Conservation (phyloP, 2,888 invertebrate species). For the Dyspetes luteomarginatus region DNA sequence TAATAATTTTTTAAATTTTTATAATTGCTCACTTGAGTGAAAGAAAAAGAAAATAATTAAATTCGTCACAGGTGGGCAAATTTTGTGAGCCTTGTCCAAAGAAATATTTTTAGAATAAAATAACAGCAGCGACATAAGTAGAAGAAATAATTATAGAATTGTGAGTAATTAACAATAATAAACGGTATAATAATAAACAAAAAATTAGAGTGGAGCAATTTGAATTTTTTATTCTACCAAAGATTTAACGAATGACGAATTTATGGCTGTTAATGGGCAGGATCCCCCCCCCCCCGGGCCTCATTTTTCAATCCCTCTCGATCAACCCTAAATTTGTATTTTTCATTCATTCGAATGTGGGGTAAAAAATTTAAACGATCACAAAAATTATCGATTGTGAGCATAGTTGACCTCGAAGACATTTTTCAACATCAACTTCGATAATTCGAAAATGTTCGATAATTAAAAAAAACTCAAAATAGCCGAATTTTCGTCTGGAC, state of each 20-base stretch:
- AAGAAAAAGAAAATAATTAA: background rate
- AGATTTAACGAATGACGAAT: conserved; percentile 64
- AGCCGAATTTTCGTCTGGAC: too few relatives aligned
- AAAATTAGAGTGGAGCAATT: conserved; percentile 50
- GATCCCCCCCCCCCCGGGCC: too few relatives aligned
- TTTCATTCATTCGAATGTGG: conserved; percentile 11
- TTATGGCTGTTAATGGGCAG: conserved; percentile 64
- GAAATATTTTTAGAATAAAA: too few relatives aligned
- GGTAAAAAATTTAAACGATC: conserved; percentile 20
- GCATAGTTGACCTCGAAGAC: background rate
- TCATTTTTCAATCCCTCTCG: conserved; percentile 31
- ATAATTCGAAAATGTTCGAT: too few relatives aligned
- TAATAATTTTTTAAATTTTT: too few relatives aligned
- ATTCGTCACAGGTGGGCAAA: too few relatives aligned
- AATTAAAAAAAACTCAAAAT: too few relatives aligned
- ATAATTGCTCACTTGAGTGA: too few relatives aligned
- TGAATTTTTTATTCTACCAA: too few relatives aligned
- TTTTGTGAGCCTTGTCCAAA: conserved; percentile 30
- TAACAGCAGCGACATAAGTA: background rate
- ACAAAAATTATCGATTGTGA: conserved; percentile 7
- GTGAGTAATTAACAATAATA: background rate
- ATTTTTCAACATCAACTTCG: background rate
- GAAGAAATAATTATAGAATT: background rate
- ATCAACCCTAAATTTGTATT: conserved; percentile 41
- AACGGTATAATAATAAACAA: background rate